Conservation (phyloP, 2,888 invertebrate genomes). For the Anthophora plumipes region DNA sequence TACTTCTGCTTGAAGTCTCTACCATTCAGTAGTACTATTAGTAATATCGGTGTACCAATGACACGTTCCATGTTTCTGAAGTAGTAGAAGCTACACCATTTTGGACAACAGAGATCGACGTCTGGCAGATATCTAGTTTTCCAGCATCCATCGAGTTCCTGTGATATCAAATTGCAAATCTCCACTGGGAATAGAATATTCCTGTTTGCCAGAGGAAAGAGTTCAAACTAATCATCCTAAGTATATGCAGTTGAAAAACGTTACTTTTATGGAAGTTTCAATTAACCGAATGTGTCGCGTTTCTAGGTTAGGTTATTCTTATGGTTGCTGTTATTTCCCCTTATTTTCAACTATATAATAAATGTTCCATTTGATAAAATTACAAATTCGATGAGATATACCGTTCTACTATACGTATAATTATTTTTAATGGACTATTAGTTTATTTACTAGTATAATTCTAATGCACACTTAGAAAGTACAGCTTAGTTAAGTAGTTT, state of each 20-base stretch:
- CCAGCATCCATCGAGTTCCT: slow-evolving; percentile 41
- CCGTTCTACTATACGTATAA: no score
- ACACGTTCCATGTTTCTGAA: slow-evolving; percentile 45
- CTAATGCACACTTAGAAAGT: no score
- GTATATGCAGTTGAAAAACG: not conserved
- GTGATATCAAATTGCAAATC: slow-evolving; percentile 31
- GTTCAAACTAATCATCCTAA: not conserved
- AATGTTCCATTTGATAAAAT: no score
- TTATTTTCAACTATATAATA: no score
- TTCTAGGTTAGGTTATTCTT: not conserved
- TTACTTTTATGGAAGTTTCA: not conserved
- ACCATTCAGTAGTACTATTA: slow-evolving; percentile 31
- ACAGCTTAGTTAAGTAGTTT: no score
- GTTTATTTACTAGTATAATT: no score
- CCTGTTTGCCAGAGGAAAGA: not conserved
- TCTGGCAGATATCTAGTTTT: slow-evolving; percentile 37
- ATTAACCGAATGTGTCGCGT: not conserved
- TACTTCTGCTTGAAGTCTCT: slow-evolving; percentile 28
- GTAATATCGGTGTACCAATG: slow-evolving; percentile 33
- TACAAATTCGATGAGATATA: no score
- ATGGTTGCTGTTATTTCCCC: no score
- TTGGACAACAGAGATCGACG: slow-evolving; percentile 47
- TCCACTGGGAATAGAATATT: slow-evolving; percentile 33
- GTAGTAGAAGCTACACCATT: slow-evolving; percentile 36
- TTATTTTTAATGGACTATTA: no score